Base-by-base conservation (phyloP, 2,113 vertebrate species). In the Mobula birostris region DNA sequence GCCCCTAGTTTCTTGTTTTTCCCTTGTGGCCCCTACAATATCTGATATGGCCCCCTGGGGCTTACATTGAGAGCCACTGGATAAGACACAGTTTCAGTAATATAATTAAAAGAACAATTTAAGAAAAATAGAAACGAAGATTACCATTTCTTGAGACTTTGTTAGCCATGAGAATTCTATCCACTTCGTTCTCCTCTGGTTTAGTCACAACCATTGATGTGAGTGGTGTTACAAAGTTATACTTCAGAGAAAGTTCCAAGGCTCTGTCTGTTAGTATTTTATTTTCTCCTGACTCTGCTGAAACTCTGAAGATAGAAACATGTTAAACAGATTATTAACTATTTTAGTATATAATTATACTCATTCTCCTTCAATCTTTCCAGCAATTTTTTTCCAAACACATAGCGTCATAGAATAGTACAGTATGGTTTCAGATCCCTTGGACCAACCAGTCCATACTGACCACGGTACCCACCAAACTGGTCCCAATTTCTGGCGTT, bases 201-300 rank as follows among this genome's bases (percentile, higher is more conserved):
- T 99, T 99, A 87, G 98, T 99, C 95, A 99, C 98, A 95, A 99
- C 98, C 98, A 99, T 99, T 94, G 99, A 99, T 58, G 98, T 99
- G 94, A 98, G 96, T 0, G 98, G 97, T 0, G 98, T 99, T 95
- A 99, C 98, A 96, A 99, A 99, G 82, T 96, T 97, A 95, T 99
- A 99, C 94, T 97, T 97, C n/a, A 99, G 95, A 9, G 98, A 98
- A 61, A 99, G 96, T 32, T 96, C 96, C 95, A 98, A 95, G 72
- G 96, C 96, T 95, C 97, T 94, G 0, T 97, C 96, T 90, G 96
- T 98, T 48, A 97, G 96, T 0, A 96, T 97, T 94, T 97, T 95
- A 95, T 97, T 98, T 95, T 98, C 97, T 0, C 96, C 94, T 4
- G 97, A 97, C 14, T 95, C 95, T 63, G 98, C 96, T 95, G 95